Evolutionary conservation across 2,113 vertebrate genomes (phyloP), one percentile per base, ranked within the genome.

Genomic region (Gavia stellata): DNA sequence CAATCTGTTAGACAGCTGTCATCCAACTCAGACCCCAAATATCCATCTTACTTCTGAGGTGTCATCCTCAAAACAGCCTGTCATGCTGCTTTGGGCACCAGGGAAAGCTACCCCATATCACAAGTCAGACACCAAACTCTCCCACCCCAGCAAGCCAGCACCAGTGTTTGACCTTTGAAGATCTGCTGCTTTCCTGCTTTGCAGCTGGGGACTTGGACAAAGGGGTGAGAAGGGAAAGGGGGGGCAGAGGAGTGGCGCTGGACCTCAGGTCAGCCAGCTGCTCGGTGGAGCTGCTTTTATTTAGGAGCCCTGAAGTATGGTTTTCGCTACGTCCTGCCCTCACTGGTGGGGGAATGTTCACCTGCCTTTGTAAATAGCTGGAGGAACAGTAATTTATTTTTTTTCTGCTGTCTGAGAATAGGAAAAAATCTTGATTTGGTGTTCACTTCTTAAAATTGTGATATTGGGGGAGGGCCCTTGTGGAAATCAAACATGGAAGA

Each of bases 11-110:
- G 88, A 93, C 83, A 87, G 75, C 79, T 96, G 85, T 90, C 88
- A 91, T 90, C 71, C n/a, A 53, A 66, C 31, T 68, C 65, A 85
- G 53, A 75, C 25, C 81, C 86, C 65, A 55, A 86, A 83, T 91
- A 96, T 73, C 92, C 81, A 73, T 95, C 70, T 94, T 90, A 21
- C n/a, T 92, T 90, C 61, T 40, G 67, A 96, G 50, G 38, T 73
- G 65, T 86, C 81, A 90, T 84, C 68, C 88, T 91, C 3, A 3
- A 88, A 94, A 82, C 50, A 77, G n/a, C 50, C 49, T 87, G 71
- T 84, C 9, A 2, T 26, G 40, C 68, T 94, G 74, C 65, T 44
- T 42, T 12, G 42, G 74, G 45, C 63, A 31, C 66, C 38, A 16
- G 81, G 79, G 89, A 84, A 84, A 88, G 65, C 8, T 23, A 82